These are phyloP conservation scores for Colius striatus DNA, from an alignment of 2,113 vertebrate genomes.

Conservation along the genomic window DNA sequence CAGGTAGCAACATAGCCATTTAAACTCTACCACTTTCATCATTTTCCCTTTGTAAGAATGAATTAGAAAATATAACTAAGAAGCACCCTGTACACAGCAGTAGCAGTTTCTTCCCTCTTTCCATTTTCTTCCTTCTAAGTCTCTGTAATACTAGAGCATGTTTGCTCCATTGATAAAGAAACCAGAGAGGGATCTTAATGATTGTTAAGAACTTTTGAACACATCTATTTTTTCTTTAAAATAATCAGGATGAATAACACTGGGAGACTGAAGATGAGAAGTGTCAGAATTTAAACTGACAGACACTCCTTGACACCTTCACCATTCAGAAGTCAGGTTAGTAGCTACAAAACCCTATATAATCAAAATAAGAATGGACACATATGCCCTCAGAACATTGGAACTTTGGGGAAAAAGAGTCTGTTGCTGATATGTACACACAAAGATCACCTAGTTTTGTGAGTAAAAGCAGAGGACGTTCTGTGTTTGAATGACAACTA, in stretches of 20 bases:
- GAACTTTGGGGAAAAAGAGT: neutral
- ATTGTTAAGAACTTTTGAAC: neutral
- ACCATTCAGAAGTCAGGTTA: neutral
- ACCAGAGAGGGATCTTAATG: neutral
- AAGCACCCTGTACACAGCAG: neutral
- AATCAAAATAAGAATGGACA: neutral
- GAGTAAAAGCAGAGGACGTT: neutral
- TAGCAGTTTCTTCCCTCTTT: neutral
- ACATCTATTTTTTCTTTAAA: neutral
- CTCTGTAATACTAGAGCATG: neutral
- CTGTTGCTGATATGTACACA: rapidly evolving
- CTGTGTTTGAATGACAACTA: neutral
- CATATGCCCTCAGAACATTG: neutral
- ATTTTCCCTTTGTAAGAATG: neutral
- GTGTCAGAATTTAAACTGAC: neutral
- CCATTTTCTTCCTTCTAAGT: neutral
- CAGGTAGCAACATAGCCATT: neutral
- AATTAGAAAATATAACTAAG: neutral
- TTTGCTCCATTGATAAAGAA: neutral
- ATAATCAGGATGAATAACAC: neutral
- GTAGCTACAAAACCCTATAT: neutral
- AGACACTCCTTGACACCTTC: neutral
- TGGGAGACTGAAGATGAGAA: neutral
- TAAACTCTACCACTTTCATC: slow-evolving; percentile 1
- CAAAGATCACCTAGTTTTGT: neutral